Evolutionary conservation across 2,797 vertebrate species (phyloP).

Genomic region (Oreochromis grahami): DNA sequence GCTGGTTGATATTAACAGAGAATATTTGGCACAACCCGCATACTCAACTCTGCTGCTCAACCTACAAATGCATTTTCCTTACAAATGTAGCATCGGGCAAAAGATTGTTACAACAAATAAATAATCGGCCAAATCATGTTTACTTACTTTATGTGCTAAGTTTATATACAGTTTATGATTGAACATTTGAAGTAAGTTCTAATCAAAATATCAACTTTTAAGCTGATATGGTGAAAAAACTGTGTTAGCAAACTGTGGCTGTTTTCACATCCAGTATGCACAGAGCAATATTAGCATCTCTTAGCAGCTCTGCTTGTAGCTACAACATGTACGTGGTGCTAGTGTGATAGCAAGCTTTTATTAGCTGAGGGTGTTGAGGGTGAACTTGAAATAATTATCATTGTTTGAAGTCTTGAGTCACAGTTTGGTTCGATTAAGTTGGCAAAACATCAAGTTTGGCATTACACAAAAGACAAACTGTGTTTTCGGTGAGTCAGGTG

Average conservation of each 20-base stretch:
- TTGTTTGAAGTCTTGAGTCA: not conserved
- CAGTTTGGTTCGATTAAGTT: not conserved
- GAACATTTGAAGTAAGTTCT: not conserved
- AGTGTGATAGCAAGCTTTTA: not conserved
- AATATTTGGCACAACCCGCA: not conserved
- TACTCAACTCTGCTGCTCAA: not conserved
- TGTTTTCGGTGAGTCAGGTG: no score
- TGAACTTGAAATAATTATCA: not conserved
- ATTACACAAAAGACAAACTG: not conserved
- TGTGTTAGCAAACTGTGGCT: not conserved
- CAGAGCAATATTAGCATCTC: no score
- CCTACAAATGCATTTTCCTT: not conserved
- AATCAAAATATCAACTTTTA: not conserved
- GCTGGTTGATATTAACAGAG: not conserved
- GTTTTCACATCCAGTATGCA: no score
- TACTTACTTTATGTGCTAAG: not conserved
- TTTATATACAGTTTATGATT: not conserved
- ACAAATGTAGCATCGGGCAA: not conserved
- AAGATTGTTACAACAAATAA: not conserved
- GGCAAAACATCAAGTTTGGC: not conserved
- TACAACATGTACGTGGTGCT: not conserved
- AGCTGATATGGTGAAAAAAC: not conserved
- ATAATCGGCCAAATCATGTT: not conserved
- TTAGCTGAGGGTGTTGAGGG: not conserved
- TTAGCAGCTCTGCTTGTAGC: no score